A percentile compares a stretch with the other conserved stretches of the same genome.
Evolutionary conservation across 2,888 invertebrate genomes (phyloP).

Genomic region (Ferrisia virgata): DNA sequence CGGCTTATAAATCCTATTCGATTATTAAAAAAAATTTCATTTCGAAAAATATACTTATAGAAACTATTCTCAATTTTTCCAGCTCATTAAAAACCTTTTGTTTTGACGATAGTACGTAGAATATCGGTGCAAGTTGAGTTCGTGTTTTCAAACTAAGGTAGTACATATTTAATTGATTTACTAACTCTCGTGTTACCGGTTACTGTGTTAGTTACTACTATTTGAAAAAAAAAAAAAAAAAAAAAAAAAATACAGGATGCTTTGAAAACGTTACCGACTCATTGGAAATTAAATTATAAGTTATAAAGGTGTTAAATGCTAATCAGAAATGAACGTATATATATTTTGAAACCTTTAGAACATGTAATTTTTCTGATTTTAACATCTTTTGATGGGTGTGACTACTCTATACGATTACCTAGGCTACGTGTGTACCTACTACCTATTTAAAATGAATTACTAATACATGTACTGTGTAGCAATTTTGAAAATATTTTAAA

Average conservation of each 20-base stretch:
- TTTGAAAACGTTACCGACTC: neutral
- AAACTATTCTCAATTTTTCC: neutral
- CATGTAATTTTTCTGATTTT: neutral
- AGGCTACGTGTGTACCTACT: too few relatives aligned
- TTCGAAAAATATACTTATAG: neutral
- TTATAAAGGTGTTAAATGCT: conserved; percentile 12
- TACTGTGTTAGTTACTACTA: neutral
- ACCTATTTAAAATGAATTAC: neutral
- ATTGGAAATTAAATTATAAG: neutral
- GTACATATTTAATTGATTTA: neutral
- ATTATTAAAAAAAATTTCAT: neutral
- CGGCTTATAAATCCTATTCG: neutral
- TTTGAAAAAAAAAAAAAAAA: neutral
- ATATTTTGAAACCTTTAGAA: conserved; percentile 6
- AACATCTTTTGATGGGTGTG: neutral
- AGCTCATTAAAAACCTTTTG: neutral
- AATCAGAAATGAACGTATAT: neutral
- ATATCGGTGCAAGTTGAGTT: too few relatives aligned
- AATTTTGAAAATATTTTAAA: neutral
- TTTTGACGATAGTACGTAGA: too few relatives aligned
- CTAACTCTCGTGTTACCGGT: neutral
- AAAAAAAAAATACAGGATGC: neutral
- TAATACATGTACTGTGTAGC: too few relatives aligned
- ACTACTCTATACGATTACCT: neutral
- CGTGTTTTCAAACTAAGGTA: neutral